Evolutionary conservation across 2,113 vertebrate genomes (phyloP).

Genomic region (Ctenomys sociabilis): DNA sequence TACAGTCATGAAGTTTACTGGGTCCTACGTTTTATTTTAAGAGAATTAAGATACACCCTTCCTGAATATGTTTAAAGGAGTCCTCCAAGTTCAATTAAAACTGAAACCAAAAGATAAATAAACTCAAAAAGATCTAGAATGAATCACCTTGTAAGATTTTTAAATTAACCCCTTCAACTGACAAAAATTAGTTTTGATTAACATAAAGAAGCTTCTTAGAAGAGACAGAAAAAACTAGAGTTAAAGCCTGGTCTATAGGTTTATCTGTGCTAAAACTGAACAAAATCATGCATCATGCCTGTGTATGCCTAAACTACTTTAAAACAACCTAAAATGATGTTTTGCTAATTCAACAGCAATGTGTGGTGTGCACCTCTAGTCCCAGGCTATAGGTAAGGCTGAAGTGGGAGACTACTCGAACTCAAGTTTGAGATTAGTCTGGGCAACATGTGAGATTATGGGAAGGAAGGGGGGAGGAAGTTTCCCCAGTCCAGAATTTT

Average conservation of each 20-base stretch:
- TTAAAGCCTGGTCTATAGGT: neutral
- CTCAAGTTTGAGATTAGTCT: neutral
- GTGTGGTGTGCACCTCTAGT: neutral
- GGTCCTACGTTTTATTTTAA: neutral
- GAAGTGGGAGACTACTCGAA: neutral
- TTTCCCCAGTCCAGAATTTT: neutral
- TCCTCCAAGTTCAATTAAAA: neutral
- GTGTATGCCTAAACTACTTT: neutral
- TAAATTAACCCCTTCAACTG: neutral
- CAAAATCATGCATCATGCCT: neutral
- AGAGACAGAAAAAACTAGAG: neutral
- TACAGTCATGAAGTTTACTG: neutral
- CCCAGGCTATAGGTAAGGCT: neutral
- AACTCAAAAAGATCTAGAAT: neutral
- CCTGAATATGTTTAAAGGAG: neutral
- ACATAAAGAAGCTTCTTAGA: neutral
- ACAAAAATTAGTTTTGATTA: neutral
- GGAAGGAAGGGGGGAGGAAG: neutral
- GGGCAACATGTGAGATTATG: neutral
- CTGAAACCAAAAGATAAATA: neutral
- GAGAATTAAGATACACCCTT: neutral
- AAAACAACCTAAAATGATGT: conserved; percentile 15
- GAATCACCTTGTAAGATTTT: neutral
- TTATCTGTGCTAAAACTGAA: neutral
- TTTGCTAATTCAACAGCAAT: neutral